These are phyloP conservation scores for Graphium colonna DNA, from an alignment of 2,888 invertebrate species.

Conservation along the genomic window DNA sequence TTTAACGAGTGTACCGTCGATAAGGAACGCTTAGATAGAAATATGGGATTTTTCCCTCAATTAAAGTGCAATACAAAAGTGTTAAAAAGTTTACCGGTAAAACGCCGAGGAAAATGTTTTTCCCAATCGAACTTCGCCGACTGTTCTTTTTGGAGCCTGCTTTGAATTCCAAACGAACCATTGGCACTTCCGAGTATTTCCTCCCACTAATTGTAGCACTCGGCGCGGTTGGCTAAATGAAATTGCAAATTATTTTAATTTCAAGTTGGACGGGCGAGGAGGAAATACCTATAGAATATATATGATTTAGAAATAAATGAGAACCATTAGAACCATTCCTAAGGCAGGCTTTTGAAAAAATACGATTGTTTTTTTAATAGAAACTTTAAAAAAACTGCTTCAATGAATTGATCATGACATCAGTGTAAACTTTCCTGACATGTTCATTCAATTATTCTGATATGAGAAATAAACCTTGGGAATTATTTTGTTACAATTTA, in stretches of 20 bases:
- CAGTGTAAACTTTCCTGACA: too few species aligned
- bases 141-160: conserved; percentile 48
- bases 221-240: conserved; percentile 1
- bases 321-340: too few species aligned
- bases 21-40: conserved; percentile 1
- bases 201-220: conserved; percentile 13
- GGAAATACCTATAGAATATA: not conserved
- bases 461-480: too few species aligned
- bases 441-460: too few species aligned
- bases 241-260: not conserved
- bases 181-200: conserved; percentile 23
- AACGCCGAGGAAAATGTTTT: conserved; percentile 50
- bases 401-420: too few species aligned
- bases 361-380: too few species aligned
- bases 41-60: conserved; percentile 35
- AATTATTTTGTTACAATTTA: too few species aligned
- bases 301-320: not conserved
- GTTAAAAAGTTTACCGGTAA: conserved; percentile 43
- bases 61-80: conserved; percentile 51
- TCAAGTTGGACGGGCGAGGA: not conserved
- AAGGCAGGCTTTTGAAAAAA: too few species aligned
- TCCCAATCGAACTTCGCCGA: conserved; percentile 45
- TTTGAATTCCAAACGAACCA: conserved; percentile 50
- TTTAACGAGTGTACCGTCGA: conserved; percentile 5
- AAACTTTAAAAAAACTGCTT: too few species aligned